Evolutionary conservation across 2,113 vertebrate species (phyloP), one percentile per base, ranked within the genome.

Genomic region (Scortum barcoo): DNA sequence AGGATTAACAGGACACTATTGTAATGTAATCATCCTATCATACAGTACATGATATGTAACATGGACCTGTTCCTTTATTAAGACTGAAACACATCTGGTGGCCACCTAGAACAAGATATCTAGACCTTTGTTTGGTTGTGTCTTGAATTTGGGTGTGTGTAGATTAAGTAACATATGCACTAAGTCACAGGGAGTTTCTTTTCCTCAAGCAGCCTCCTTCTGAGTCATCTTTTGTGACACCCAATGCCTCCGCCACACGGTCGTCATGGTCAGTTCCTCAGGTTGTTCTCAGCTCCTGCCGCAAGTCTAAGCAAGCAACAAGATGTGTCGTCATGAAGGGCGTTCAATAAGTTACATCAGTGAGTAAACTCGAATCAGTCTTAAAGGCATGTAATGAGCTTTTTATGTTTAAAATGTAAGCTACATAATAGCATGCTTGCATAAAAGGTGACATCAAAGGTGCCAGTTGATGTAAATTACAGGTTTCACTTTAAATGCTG

Each of bases 181-280:
- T 70, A 51, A 79, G 57, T 83, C 70, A 63, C 50, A 72, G 84
- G 79, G 87, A 88, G 81, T 92, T 93, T 93, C 80, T 90, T 76
- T 38, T 87, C 87, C 85, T 86, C 4, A n/a, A 86, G 86, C 72
- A 9, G 67, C 51, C 72, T 83, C 56, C 50, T 19, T 70, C 24
- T 89, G 85, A 91, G 60, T 94, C 90, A 92, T 76, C 66, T 54
- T 86, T 85, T 81, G 81, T 84, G 88, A 89, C 89, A 92, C 65
- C 38, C 80, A 86, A 83, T 72, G 78, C 24, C 48, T 79, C 50
- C 76, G 81, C 19, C 3, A 14, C 38, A 61, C 50, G 60, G 68
- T 78, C 53, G 24, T 80, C 78, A 56, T 53, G 44, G 48, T 75
- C 76, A 40, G 16, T 22, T 82, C 87, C 81, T 78, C 40, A 7